Evolutionary conservation across 2,113 vertebrate genomes (phyloP), one percentile per base, ranked within the genome.

Genomic region (Haemorhous mexicanus): DNA sequence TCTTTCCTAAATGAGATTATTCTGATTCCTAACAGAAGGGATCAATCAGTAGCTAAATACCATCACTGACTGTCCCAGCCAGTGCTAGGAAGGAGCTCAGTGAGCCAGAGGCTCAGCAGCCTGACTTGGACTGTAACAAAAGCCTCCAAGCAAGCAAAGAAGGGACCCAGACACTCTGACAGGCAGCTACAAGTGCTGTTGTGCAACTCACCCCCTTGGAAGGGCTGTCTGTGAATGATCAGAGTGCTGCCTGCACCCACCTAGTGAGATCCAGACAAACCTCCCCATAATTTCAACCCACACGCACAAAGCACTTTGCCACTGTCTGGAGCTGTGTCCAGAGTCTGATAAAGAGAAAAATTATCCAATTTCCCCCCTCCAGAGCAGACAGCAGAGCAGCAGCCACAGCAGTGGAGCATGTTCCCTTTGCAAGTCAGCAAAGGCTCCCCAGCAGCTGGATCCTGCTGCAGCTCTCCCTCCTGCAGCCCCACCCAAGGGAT

Each of bases 401-500:
- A 78, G 74, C 41, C 72, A 46, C 43, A 58, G 21, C 67, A 69
- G 66, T 2, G 13, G 37, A 89, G 78, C 78, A 85, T 1, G 1
- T 67, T 70, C 64, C 75, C 33, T 61, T 6, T 63, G 87, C 85
- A 84, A 91, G 88, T 67, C 90, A 93, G 93, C 94, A 87, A 69
- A 94, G 62, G n/a, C 87, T 61, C 2, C 1, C 2, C 7, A 3
- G 84, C 93, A 94, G 90, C 90, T 90, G 93, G 91, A 86, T 93
- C 72, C 93, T 91, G 93, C 84, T 87, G 87, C 61, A 1, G 0
- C 8, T 91, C 70, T 82, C 53, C 70, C 87, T 84, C 69, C 79
- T 62, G 75, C 75, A 95, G 26, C 91, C 64, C 90, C 92, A 90
- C 93, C 87, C 93, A 70, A 84, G 59, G 81, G 90, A 69, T 64